Percentiles rank a stretch among this genome's conserved stretches.
Conservation (phyloP, 2,888 invertebrate genomes). For the Acanthacorydalis orientalis region DNA sequence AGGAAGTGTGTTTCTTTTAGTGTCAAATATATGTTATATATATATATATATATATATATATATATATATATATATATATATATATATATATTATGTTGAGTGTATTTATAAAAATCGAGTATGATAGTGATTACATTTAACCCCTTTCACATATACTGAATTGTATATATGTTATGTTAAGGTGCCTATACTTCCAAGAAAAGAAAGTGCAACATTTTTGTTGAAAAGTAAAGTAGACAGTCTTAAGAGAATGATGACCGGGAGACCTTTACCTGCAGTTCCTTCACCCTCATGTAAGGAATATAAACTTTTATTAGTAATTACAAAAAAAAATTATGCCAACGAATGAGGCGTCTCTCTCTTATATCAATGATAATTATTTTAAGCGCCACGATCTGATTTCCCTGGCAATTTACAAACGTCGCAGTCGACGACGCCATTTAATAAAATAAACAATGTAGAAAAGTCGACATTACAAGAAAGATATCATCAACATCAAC, state of each 20-base stretch:
- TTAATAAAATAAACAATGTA: conserved; percentile 11
- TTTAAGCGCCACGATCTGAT: conserved; percentile 18
- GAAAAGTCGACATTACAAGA: conserved; percentile 30
- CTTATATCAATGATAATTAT: too few relatives aligned
- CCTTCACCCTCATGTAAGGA: conserved; percentile 19
- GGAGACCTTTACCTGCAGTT: conserved; percentile 37
- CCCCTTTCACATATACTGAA: neutral
- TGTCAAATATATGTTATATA: too few relatives aligned
- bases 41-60: too few relatives aligned
- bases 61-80: too few relatives aligned
- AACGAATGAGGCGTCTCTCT: neutral
- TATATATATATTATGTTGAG: too few relatives aligned
- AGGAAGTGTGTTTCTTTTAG: too few relatives aligned
- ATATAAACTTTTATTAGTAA: conserved; percentile 4
- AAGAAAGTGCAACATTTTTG: conserved; percentile 17
- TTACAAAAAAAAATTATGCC: conserved; percentile 6
- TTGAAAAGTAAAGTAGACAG: conserved; percentile 31
- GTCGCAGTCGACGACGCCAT: conserved; percentile 7
- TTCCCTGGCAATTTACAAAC: conserved; percentile 16
- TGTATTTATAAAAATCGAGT: too few relatives aligned
- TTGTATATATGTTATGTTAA: conserved; percentile 1
- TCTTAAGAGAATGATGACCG: conserved; percentile 27
- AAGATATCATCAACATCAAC: conserved; percentile 38
- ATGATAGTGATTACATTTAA: neutral
- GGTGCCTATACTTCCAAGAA: conserved; percentile 17